Conservation (phyloP, 2,797 vertebrate genomes). For the Mastacembelus armatus region DNA sequence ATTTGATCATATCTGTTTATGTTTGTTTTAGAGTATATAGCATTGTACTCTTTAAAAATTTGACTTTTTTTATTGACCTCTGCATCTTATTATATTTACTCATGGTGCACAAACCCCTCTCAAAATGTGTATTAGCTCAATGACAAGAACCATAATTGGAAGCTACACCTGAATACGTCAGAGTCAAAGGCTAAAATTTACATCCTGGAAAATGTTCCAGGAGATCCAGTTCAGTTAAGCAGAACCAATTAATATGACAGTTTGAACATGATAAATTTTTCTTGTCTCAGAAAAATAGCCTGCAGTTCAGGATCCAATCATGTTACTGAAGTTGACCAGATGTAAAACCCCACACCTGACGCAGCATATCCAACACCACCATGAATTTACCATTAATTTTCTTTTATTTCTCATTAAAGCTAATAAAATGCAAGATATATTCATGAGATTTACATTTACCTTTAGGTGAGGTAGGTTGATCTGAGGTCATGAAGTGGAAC, state of each 20-base stretch:
- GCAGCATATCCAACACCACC: neutral
- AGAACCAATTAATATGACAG: slow-evolving; percentile 86
- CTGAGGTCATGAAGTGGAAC: slow-evolving; percentile 9
- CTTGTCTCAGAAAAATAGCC: slow-evolving; percentile 59
- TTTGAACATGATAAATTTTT: slow-evolving; percentile 82
- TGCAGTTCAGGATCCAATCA: slow-evolving; percentile 54
- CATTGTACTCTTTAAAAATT: no score
- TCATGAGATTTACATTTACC: neutral
- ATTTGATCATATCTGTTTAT: no score
- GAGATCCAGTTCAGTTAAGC: slow-evolving; percentile 82
- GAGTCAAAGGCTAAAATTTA: slow-evolving; percentile 80
- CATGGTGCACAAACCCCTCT: slow-evolving; percentile 4
- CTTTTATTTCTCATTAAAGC: neutral
- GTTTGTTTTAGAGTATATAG: no score
- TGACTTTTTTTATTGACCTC: slow-evolving; percentile 7
- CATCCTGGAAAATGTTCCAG: slow-evolving; percentile 75
- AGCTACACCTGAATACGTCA: slow-evolving; percentile 81
- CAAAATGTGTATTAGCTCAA: slow-evolving; percentile 43
- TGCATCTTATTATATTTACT: slow-evolving; percentile 7
- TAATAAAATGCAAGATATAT: neutral
- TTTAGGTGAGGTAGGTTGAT: slow-evolving; percentile 1
- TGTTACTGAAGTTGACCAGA: slow-evolving; percentile 51
- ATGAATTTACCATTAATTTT: neutral
- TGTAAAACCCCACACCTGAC: slow-evolving; percentile 51
- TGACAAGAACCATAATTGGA: slow-evolving; percentile 69